Evolutionary conservation across 64 coral and sea anemone genomes (phyloP).

Genomic region (Porites lutea): DNA sequence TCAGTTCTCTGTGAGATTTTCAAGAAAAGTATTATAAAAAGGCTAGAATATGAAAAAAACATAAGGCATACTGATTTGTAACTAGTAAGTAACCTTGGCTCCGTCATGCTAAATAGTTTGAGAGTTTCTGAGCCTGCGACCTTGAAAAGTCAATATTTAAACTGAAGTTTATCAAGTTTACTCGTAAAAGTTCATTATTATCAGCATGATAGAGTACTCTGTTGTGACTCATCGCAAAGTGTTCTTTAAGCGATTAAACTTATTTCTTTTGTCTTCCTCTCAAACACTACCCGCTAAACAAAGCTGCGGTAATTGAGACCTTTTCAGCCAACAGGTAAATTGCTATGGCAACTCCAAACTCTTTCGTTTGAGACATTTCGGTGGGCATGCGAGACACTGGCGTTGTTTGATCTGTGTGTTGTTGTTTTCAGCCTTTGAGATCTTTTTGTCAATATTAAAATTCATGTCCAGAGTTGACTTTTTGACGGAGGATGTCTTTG

Average conservation of each 20-base stretch:
- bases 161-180: neutral
- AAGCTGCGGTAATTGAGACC: neutral
- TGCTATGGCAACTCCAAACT: slow-evolving; percentile 44
- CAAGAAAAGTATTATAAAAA: no score
- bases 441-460: slow-evolving; percentile 1
- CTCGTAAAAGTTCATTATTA: neutral
- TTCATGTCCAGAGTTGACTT: neutral
- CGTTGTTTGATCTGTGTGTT: slow-evolving; percentile 6
- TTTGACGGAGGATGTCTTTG: slow-evolving; percentile 18
- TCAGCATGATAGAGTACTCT: neutral
- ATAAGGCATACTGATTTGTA: no score
- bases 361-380: neutral
- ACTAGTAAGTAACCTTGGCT: no score
- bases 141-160: slow-evolving; percentile 14
- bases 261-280: neutral
- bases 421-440: neutral
- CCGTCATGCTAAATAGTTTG: neutral
- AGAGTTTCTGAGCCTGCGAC: neutral
- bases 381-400: neutral
- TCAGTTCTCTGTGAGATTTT: no score
- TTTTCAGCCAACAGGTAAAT: slow-evolving; percentile 19
- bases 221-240: neutral
- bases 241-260: neutral
- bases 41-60: no score
- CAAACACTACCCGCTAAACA: neutral